Percentiles rank a stretch among this genome's conserved stretches.
These are phyloP conservation scores for Drosophila parvula DNA, from an alignment of 1,140 invertebrate genomes.

Conservation along the genomic window DNA sequence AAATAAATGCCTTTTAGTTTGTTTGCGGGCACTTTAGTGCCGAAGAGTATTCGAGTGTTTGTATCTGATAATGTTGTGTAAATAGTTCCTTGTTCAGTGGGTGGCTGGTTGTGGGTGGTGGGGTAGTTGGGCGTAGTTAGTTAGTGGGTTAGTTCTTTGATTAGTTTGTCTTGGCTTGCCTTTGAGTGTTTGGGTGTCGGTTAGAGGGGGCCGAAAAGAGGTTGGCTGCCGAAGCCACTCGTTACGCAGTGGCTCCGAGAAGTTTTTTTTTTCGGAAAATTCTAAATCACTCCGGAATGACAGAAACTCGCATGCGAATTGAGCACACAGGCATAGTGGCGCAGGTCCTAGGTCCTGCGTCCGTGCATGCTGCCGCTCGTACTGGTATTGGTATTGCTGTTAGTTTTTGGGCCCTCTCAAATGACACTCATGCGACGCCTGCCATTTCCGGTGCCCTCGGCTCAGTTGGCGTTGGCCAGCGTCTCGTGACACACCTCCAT, in stretches of 20 bases:
- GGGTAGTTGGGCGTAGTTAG: constrained; percentile 37
- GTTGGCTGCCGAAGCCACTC: constrained; percentile 23
- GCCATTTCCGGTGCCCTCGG: constrained; percentile 80
- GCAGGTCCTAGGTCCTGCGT: constrained; percentile 18
- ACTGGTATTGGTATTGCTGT: constrained; percentile 43
- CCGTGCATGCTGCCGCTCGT: constrained; percentile 44
- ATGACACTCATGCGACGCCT: constrained; percentile 82
- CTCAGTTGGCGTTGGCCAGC: constrained; percentile 81
- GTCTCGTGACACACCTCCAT: constrained; percentile 97
- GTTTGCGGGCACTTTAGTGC: constrained; percentile 59
- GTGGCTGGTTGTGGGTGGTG: constrained; percentile 20
- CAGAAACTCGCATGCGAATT: constrained; percentile 69
- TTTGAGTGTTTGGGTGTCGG: constrained; percentile 41
- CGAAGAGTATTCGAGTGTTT: constrained; percentile 56
- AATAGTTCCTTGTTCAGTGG: constrained; percentile 67
- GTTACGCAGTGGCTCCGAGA: constrained; percentile 21
- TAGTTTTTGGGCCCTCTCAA: constrained; percentile 64
- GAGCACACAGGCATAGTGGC: constrained; percentile 14
- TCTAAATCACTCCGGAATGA: constrained; percentile 57
- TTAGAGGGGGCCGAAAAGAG: constrained; percentile 37
- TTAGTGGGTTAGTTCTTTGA: constrained; percentile 47
- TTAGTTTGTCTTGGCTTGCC: constrained; percentile 50
- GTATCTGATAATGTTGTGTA: constrained; percentile 60
- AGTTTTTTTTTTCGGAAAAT: constrained; percentile 46
- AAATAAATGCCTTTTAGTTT: constrained; percentile 81